Evolutionary conservation across 2,113 vertebrate species (phyloP).

Genomic region (Ochotona curzoniae): DNA sequence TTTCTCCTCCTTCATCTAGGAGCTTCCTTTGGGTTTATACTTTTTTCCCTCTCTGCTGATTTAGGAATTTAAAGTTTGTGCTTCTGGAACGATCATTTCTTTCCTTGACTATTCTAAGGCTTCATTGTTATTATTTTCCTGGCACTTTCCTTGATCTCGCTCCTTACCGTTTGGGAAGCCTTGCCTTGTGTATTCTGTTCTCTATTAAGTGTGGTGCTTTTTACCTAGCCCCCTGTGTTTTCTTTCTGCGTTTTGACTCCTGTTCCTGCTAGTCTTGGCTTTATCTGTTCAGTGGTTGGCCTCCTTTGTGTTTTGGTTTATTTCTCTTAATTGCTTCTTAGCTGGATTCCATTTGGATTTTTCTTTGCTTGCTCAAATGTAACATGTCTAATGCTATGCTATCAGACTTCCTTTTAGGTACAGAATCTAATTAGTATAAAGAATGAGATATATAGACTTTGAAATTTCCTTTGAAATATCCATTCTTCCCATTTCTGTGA

Average conservation of each 20-base stretch:
- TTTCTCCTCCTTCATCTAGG: not conserved
- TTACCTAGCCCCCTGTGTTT: not conserved
- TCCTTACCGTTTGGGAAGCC: not conserved
- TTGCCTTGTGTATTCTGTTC: not conserved
- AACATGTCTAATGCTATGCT: not conserved
- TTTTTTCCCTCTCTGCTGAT: constrained; percentile 18
- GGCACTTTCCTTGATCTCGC: not conserved
- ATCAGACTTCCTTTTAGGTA: not conserved
- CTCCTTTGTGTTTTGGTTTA: constrained; percentile 39
- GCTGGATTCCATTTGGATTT: constrained; percentile 28
- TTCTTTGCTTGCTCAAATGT: not conserved
- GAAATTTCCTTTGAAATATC: constrained; percentile 15
- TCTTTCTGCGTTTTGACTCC: not conserved
- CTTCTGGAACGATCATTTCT: not conserved
- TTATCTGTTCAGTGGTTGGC: not conserved
- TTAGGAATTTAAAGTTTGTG: not conserved
- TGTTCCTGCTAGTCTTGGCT: not conserved
- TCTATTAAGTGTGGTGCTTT: not conserved
- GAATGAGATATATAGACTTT: too few species aligned
- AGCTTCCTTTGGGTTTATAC: constrained; percentile 37
- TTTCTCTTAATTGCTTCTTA: constrained; percentile 6
- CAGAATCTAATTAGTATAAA: not conserved
- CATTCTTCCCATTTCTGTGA: constrained; percentile 22
- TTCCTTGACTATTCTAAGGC: constrained; percentile 1
- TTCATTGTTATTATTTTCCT: constrained; percentile 43